Evolutionary conservation across 2,113 vertebrate genomes (phyloP).

Genomic region (Copsychus sechellarum): DNA sequence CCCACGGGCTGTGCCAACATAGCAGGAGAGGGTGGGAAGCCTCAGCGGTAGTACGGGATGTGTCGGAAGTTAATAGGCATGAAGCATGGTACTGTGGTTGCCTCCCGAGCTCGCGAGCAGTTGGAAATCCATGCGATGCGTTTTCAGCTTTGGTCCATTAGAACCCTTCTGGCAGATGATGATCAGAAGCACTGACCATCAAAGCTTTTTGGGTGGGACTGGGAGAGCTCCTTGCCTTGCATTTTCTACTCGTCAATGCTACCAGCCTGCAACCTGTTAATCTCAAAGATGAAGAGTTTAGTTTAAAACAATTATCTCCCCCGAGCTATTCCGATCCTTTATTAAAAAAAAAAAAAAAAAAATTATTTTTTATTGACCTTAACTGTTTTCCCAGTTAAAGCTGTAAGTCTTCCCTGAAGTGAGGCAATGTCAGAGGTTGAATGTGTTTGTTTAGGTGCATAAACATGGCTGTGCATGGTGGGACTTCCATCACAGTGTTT

Average conservation of each 20-base stretch:
- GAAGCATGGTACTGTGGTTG: neutral
- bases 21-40: neutral
- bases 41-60: neutral
- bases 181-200: neutral
- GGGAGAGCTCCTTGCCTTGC: neutral
- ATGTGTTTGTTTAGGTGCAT: conserved; percentile 48
- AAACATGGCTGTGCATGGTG: neutral
- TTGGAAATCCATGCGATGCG: neutral
- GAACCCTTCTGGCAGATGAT: neutral
- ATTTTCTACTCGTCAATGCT: rapidly evolving
- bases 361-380: neutral
- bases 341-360: too few relatives aligned
- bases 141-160: neutral
- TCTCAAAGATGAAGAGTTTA: neutral
- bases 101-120: rapidly evolving
- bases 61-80: neutral
- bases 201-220: neutral
- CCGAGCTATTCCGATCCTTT: neutral
- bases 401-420: neutral
- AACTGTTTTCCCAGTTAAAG: neutral
- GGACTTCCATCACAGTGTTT: neutral
- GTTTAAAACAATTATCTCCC: neutral
- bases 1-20: neutral
- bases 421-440: conserved; percentile 21
- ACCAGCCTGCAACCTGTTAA: rapidly evolving